Base-by-base conservation (phyloP, 2,888 invertebrate genomes). In the Erpobdella octoculata region DNA sequence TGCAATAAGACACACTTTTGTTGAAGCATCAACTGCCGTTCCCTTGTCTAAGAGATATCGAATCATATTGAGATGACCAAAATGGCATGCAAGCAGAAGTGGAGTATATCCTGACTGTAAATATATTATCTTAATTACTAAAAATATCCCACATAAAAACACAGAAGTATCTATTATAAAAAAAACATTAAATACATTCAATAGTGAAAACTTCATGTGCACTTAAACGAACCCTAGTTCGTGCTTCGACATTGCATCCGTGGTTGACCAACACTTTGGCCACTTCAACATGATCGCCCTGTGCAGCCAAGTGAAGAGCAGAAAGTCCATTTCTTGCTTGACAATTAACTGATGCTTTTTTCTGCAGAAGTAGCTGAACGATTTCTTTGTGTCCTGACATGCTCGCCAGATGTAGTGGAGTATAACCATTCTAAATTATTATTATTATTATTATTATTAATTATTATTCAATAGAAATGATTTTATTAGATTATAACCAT, bases 371-470 rank as follows among this genome's bases (percentile, higher is more conserved):
- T 0, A 95, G 94, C 2, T 93, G 93, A 0, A 95, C 96, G 74
- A 97, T 96, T 80, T 97, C 97, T 93, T 96, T 95, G 86, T 96
- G 93, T 85, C 98, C 97, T 86, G 98, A 98, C 76, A 95, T 91
- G 18, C 97, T 94, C 0, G 98, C 96, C 83, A 99, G 98, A 83
- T 99, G 98, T 18, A 99, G 87, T 1, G 98, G 96, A 0, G 98
- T 97, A 82, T 99, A 98, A 0, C 97, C 98, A 82, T 99, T 99
- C 86, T 83, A 78, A 36, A 75, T n/a, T n/a, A n/a, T n/a, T n/a
- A n/a, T n/a, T n/a, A n/a, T n/a, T n/a, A n/a, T n/a, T n/a, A n/a
- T n/a, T n/a, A n/a, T n/a, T n/a, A n/a, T n/a, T n/a, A n/a, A n/a
- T n/a, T n/a, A n/a, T n/a, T n/a, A n/a, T n/a, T n/a, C n/a, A n/a